Conservation (phyloP, 2,113 vertebrate genomes). For the Thinocorus orbignyianus region DNA sequence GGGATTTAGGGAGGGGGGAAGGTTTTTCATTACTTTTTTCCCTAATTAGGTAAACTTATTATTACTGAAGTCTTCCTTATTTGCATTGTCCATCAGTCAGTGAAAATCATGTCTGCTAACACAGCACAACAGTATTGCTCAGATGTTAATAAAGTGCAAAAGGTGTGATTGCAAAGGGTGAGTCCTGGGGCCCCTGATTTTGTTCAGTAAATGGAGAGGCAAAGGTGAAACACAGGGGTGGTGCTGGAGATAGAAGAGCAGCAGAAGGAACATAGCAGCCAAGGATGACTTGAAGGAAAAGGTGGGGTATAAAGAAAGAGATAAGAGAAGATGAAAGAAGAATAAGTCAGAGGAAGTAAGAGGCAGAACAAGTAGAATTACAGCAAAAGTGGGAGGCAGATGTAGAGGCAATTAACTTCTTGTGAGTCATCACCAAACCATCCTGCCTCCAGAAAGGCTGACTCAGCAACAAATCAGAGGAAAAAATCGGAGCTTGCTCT, state of each 20-base stretch:
- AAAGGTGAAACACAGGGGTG: neutral
- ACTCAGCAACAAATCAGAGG: neutral
- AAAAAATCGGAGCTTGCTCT: neutral
- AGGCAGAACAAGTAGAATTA: neutral
- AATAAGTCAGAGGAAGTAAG: neutral
- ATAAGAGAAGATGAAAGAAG: neutral
- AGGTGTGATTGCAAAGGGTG: neutral
- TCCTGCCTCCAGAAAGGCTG: slow-evolving; percentile 12
- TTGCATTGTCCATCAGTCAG: neutral
- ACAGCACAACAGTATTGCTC: neutral
- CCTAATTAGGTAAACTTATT: neutral
- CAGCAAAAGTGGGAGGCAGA: neutral
- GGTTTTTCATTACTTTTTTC: neutral
- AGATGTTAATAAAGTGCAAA: neutral
- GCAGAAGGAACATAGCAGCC: neutral
- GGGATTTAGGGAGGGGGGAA: neutral
- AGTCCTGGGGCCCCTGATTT: neutral
- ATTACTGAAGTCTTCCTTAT: neutral
- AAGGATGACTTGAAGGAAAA: neutral
- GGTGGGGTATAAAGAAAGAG: neutral
- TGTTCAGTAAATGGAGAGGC: neutral
- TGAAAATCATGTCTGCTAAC: neutral
- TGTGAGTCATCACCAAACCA: neutral
- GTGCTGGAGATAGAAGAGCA: neutral
- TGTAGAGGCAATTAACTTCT: neutral